A percentile compares a stretch with the other conserved stretches of the same genome.
phyloP scores from a whole-genome alignment of 2,888 invertebrate genomes.

The Apodemia mormo region DNA sequence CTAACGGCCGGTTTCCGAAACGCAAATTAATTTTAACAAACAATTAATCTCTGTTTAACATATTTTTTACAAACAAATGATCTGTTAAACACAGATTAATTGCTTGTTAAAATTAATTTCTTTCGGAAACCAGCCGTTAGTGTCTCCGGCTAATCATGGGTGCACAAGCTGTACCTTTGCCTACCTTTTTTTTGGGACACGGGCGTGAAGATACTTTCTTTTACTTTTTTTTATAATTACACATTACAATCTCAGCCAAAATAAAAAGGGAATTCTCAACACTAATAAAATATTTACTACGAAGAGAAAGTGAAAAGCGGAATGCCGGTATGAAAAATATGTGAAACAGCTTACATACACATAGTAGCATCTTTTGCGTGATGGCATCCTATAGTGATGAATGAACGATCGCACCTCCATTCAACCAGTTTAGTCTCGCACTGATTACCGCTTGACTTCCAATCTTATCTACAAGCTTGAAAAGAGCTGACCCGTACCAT shows the following conservation, averaged over 20 bases:
- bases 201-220: too few relatives aligned
- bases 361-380: conserved; percentile 52
- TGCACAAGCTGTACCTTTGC: too few relatives aligned
- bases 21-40: too few relatives aligned
- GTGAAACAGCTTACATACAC: not conserved
- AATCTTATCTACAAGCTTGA: conserved; percentile 72
- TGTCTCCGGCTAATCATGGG: too few relatives aligned
- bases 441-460: conserved; percentile 72
- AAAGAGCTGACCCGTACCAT: conserved; percentile 58
- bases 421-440: conserved; percentile 78
- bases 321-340: not conserved
- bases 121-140: too few relatives aligned
- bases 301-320: conserved; percentile 8
- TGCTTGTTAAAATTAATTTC: too few relatives aligned
- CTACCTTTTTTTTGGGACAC: too few relatives aligned
- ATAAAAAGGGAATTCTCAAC: not conserved
- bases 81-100: too few relatives aligned
- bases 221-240: too few relatives aligned
- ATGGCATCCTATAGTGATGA: conserved; percentile 73
- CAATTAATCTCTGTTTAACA: too few relatives aligned
- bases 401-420: conserved; percentile 69
- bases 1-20: too few relatives aligned
- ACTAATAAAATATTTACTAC: not conserved
- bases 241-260: not conserved
- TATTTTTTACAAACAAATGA: too few relatives aligned